Base-by-base conservation (phyloP, 2,113 vertebrate species). In the Pipra filicauda region DNA sequence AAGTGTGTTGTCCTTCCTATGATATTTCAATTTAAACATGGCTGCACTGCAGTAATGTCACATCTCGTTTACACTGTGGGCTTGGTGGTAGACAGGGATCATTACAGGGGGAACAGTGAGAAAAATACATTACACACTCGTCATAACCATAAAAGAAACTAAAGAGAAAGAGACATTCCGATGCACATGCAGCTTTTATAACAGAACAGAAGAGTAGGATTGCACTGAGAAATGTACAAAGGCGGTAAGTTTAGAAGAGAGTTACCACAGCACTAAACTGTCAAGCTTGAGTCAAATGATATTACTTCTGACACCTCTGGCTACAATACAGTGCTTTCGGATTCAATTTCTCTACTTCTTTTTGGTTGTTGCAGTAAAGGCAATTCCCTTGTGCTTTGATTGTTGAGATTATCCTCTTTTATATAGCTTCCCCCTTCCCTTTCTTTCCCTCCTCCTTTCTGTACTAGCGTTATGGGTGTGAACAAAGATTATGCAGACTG, bases 21-120 rank as follows among this genome's bases (percentile, higher is more conserved):
- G 90, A 92, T 94, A 96, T 95, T 96, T 97, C 96, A 94, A 82
- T 97, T 96, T 93, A 95, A 96, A 97, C 78, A 49, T 94, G 59
- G 88, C 91, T 73, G 91, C 65, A 54, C 57, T 90, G 90, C 93
- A 65, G 90, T 7, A 80, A 46, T 75, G 89, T 94, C 97, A 85
- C 83, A 86, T 96, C 96, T 97, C 4, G 27, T 97, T 97, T 96
- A 73, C 69, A 44, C 67, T 46, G 46, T 39, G 86, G 88, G 59
- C 93, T 97, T 93, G 72, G 93, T 94, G 55, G 93, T 84, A 97
- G 95, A 95, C 91, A 96, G 91, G 73, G 78, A 95, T 95, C 91
- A 88, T 93, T 95, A 94, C 16, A 35, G 70, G 64, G 61, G 4
- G 57, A 96, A 89, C 88, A 57, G 2, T 87, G 91, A 96, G 94